Percentiles rank a stretch among this genome's conserved stretches.
Evolutionary conservation across 2,888 invertebrate genomes (phyloP).

Genomic region (Salticus scenicus): DNA sequence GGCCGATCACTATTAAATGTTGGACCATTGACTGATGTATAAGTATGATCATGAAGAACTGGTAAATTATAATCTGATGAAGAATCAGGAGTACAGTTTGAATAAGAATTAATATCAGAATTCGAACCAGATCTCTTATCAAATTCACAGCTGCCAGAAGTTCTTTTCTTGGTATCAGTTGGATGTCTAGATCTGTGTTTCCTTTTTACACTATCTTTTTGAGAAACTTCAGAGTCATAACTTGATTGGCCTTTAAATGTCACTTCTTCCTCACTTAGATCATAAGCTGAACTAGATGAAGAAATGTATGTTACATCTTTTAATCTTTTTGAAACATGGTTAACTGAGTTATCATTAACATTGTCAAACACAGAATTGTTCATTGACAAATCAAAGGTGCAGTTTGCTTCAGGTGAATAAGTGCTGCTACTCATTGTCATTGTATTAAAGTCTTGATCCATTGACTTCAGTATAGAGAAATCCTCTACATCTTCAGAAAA

Average conservation of each 20-base stretch:
- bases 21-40: constrained; percentile 30
- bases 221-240: neutral
- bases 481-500: neutral
- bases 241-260: neutral
- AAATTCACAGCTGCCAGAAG: neutral
- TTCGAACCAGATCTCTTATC: neutral
- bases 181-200: neutral
- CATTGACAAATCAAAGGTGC: neutral
- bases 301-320: neutral
- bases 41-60: constrained; percentile 46
- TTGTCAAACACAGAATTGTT: neutral
- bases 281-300: neutral
- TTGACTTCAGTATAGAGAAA: too few relatives aligned
- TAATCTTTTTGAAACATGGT: neutral
- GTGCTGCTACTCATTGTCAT: neutral
- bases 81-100: too few relatives aligned
- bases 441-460: too few relatives aligned
- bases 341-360: neutral
- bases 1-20: constrained; percentile 12
- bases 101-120: neutral
- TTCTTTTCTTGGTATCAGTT: neutral
- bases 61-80: neutral
- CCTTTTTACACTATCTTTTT: neutral
- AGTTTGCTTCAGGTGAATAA: neutral
- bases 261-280: neutral